Evolutionary conservation across 1,140 invertebrate genomes (phyloP).

Genomic region (Magallana angulata): DNA sequence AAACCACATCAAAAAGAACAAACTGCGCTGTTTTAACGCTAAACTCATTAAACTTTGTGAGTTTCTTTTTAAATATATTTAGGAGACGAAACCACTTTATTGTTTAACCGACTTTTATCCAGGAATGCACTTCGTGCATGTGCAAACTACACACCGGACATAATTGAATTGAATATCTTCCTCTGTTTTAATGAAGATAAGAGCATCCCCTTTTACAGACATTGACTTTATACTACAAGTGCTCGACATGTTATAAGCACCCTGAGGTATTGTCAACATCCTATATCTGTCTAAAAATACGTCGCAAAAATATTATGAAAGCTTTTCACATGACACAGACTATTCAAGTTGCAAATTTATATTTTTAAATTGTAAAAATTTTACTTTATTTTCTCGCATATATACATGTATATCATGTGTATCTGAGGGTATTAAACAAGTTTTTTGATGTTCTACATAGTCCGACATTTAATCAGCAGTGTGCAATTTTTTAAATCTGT

Average conservation of each 20-base stretch:
- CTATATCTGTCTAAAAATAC: too few relatives aligned
- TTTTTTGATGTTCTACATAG: too few relatives aligned
- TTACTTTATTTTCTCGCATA: too few relatives aligned
- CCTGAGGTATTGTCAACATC: background rate
- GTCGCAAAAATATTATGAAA: too few relatives aligned
- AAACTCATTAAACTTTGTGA: background rate
- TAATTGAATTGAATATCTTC: constrained; percentile 3
- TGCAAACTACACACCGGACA: background rate
- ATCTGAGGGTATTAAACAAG: too few relatives aligned
- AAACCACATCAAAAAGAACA: background rate
- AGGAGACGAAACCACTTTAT: background rate
- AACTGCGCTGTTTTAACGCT: too few relatives aligned
- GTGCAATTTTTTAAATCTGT: background rate
- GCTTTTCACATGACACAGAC: too few relatives aligned
- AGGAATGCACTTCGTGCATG: background rate
- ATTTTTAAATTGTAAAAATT: too few relatives aligned
- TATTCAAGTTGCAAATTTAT: too few relatives aligned
- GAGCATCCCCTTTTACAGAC: background rate
- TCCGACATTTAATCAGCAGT: too few relatives aligned
- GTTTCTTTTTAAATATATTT: background rate
- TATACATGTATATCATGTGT: too few relatives aligned
- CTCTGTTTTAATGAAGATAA: background rate
- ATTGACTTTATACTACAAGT: background rate
- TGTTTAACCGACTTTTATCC: background rate
- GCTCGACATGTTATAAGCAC: background rate